Evolutionary conservation across 2,888 invertebrate genomes (phyloP).

Genomic region (Achlya flavicornis): DNA sequence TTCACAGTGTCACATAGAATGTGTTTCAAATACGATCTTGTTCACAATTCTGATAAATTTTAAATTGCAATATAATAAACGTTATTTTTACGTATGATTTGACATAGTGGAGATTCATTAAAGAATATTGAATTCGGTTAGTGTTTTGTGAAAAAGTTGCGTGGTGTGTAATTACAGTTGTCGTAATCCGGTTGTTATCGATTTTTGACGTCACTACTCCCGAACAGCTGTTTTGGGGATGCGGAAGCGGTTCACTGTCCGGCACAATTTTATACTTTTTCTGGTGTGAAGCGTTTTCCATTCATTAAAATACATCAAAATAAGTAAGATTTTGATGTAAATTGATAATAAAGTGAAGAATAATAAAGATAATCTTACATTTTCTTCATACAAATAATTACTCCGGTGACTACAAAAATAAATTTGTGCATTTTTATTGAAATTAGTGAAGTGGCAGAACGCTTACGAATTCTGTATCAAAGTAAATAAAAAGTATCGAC

Average conservation of each 20-base stretch:
- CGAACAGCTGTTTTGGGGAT: constrained; percentile 77
- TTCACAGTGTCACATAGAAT: constrained; percentile 29
- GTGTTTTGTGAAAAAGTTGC: constrained; percentile 62
- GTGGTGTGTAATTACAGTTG: constrained; percentile 57
- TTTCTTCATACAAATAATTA: neutral
- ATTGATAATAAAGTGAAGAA: neutral
- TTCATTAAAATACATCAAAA: neutral
- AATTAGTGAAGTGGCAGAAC: neutral
- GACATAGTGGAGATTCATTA: constrained; percentile 47
- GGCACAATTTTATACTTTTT: constrained; percentile 21
- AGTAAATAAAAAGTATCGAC: constrained; percentile 19
- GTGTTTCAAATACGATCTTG: constrained; percentile 23
- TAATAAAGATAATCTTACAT: neutral
- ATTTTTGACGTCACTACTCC: constrained; percentile 65
- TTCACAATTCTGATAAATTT: constrained; percentile 23
- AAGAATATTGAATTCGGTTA: constrained; percentile 57
- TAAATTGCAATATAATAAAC: constrained; percentile 23
- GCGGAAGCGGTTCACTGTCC: constrained; percentile 50
- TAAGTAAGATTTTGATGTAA: neutral
- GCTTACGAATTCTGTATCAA: constrained; percentile 19
- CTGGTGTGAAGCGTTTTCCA: neutral
- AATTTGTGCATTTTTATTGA: neutral
- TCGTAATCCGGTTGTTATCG: constrained; percentile 66
- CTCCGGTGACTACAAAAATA: neutral
- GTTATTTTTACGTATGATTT: constrained; percentile 37